Conservation (phyloP, 2,888 invertebrate species). For the Aphelenchoides bicaudatus region DNA sequence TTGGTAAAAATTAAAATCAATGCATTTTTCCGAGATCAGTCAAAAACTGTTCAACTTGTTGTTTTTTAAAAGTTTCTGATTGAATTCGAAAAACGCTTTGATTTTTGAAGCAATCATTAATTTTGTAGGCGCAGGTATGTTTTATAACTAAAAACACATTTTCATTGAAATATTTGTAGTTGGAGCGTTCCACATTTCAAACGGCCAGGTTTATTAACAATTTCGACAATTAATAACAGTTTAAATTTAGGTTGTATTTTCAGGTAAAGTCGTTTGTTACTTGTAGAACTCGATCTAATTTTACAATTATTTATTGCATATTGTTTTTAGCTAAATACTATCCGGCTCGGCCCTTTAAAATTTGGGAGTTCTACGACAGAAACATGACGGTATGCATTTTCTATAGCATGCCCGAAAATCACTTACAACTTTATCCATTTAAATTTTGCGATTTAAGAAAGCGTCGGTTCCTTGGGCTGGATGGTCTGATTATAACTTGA, state of each 20-base stretch:
- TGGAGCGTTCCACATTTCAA: conserved; percentile 52
- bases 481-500: conserved; percentile 59
- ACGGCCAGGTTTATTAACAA: conserved; percentile 44
- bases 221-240: background rate
- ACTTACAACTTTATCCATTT: too few species aligned
- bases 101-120: too few species aligned
- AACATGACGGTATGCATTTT: too few species aligned
- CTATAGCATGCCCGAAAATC: too few species aligned
- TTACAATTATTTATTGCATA: background rate
- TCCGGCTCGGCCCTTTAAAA: conserved; percentile 57
- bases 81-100: too few species aligned
- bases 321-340: conserved; percentile 60
- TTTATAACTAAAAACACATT: too few species aligned
- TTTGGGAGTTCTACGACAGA: conserved; percentile 60
- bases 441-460: too few species aligned
- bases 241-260: background rate
- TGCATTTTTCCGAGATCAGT: background rate
- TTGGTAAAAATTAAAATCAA: conserved; percentile 33
- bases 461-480: conserved; percentile 53
- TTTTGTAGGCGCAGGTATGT: too few species aligned
- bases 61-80: too few species aligned
- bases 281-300: background rate
- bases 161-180: too few species aligned
- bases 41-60: conserved; percentile 21
- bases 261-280: background rate